Conservation (phyloP, 30 jellyfish, hydroid and myxozoan species). For the Catostylus mosaicus region DNA sequence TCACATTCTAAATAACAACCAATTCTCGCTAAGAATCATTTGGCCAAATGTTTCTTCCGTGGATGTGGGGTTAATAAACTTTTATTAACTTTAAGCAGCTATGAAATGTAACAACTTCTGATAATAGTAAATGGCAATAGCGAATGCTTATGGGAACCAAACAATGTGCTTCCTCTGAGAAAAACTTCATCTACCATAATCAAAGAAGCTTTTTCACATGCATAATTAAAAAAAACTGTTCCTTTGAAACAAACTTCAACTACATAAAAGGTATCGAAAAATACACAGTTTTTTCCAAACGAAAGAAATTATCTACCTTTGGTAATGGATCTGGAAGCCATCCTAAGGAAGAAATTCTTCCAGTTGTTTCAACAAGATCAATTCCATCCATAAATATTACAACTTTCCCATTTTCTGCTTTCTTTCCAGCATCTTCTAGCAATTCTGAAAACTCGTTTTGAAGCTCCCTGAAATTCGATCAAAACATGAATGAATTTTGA, state of each 20-base stretch:
- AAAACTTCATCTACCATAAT: too few relatives aligned
- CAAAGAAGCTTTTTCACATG: too few relatives aligned
- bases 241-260: neutral
- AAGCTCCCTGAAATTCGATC: conserved; percentile 43
- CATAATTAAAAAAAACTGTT: too few relatives aligned
- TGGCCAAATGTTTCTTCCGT: too few relatives aligned
- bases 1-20: too few relatives aligned
- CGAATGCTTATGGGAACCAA: too few relatives aligned
- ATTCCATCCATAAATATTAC: conserved; percentile 89
- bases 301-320: conserved; percentile 45
- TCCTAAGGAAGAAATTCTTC: conserved; percentile 48
- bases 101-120: too few relatives aligned
- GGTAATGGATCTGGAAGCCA: conserved; percentile 96
- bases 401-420: conserved; percentile 1
- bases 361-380: conserved; percentile 59
- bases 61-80: too few relatives aligned
- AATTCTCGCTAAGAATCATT: too few relatives aligned
- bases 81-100: too few relatives aligned
- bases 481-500: neutral
- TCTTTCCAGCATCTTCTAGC: conserved; percentile 52
- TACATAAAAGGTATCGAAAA: neutral
- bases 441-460: conserved; percentile 40
- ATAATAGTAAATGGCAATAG: too few relatives aligned
- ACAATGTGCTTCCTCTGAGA: too few relatives aligned
- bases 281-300: neutral